Evolutionary conservation across 2,888 invertebrate genomes (phyloP).

Genomic region (Petrophora chlorosata): DNA sequence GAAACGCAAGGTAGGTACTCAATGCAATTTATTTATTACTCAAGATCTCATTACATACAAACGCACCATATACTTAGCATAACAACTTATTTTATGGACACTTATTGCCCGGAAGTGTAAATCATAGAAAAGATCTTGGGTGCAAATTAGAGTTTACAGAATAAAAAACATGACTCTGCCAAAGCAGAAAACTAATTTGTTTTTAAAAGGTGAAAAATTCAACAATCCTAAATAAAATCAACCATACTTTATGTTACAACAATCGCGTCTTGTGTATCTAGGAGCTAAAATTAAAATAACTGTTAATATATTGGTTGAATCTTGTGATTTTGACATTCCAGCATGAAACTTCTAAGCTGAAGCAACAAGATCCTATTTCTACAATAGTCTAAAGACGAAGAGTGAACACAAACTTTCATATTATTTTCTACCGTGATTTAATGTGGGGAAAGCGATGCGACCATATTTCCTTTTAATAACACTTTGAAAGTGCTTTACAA

Average conservation of each 20-base stretch:
- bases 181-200: too few species aligned
- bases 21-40: slow-evolving; percentile 78
- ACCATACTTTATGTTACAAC: background rate
- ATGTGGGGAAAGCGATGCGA: background rate
- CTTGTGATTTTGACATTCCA: background rate
- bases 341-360: background rate
- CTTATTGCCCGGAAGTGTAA: slow-evolving; percentile 40
- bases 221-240: background rate
- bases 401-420: too few species aligned
- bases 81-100: slow-evolving; percentile 60
- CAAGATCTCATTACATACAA: slow-evolving; percentile 77
- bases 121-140: slow-evolving; percentile 41
- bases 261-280: background rate
- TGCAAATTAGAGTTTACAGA: slow-evolving; percentile 23
- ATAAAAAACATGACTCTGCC: background rate
- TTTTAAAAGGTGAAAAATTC: too few species aligned
- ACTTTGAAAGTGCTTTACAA: slow-evolving; percentile 26
- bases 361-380: slow-evolving; percentile 2
- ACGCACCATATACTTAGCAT: slow-evolving; percentile 82
- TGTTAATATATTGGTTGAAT: too few species aligned
- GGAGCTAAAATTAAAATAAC: too few species aligned
- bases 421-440: too few species aligned
- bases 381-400: too few species aligned
- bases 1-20: slow-evolving; percentile 44
- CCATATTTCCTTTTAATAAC: background rate